Evolutionary conservation across 2,888 invertebrate species (phyloP).

Genomic region (Dexiosoma caninum): DNA sequence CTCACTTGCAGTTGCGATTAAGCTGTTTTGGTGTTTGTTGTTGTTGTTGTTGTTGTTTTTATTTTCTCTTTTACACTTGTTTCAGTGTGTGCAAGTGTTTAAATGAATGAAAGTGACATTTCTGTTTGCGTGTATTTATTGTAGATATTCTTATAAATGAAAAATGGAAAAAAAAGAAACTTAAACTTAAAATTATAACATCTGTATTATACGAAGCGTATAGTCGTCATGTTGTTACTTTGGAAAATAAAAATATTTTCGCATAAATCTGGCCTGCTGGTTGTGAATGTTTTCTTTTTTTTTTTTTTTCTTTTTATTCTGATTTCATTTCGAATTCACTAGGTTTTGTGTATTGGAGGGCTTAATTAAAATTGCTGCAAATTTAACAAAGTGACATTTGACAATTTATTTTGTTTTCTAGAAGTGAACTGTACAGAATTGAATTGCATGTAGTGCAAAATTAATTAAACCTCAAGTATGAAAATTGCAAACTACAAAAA

Average conservation of each 20-base stretch:
- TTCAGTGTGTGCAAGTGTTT: conserved; percentile 39
- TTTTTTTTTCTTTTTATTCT: conserved; percentile 6
- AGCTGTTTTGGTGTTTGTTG: conserved; percentile 19
- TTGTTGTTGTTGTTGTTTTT: background rate
- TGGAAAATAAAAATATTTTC: conserved; percentile 7
- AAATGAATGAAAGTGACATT: conserved; percentile 60
- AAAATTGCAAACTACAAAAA: conserved; percentile 42
- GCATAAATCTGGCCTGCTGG: conserved; percentile 35
- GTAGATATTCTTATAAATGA: conserved; percentile 6
- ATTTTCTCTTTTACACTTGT: conserved; percentile 18
- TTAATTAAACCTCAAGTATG: conserved; percentile 58
- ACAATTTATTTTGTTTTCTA: conserved; percentile 54
- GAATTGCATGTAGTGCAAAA: conserved; percentile 52
- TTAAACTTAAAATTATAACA: conserved; percentile 53
- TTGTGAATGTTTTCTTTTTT: no score
- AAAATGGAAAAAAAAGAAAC: background rate
- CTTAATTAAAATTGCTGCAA: conserved; percentile 59
- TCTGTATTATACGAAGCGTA: conserved; percentile 49
- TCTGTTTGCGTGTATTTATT: conserved; percentile 8
- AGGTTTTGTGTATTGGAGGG: conserved; percentile 34
- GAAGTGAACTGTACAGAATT: conserved; percentile 40
- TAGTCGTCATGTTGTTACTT: background rate
- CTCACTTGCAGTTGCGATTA: conserved; percentile 22
- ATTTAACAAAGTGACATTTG: conserved; percentile 51
- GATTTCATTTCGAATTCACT: conserved; percentile 10